These are phyloP conservation scores for Tenthredo livida DNA, from an alignment of 2,888 invertebrate species.

Conservation along the genomic window DNA sequence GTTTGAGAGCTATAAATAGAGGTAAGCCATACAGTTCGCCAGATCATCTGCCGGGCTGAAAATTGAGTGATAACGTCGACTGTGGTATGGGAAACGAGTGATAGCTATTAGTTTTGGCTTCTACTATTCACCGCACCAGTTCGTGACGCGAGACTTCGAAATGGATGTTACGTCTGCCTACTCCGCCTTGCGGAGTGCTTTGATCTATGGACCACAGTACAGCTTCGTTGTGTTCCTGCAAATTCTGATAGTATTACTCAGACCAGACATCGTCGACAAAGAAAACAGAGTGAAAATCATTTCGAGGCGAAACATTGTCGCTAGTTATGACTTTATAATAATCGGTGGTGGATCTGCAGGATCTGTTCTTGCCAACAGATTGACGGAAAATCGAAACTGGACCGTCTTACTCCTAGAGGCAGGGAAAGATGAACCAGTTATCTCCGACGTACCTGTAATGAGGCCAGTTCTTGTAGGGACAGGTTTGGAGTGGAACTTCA, in stretches of 20 bases:
- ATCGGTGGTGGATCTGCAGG: constrained; percentile 80
- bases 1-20: no score
- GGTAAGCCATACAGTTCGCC: no score
- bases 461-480: constrained; percentile 89
- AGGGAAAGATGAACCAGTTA: constrained; percentile 91
- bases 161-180: neutral
- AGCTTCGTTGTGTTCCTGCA: constrained; percentile 83
- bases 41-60: no score
- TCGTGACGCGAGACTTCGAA: neutral
- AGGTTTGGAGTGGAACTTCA: constrained; percentile 92
- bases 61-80: no score
- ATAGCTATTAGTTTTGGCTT: no score
- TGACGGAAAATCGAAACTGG: constrained; percentile 87
- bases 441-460: constrained; percentile 90
- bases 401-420: constrained; percentile 88
- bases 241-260: constrained; percentile 82
- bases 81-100: no score
- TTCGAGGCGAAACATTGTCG: constrained; percentile 69
- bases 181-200: neutral
- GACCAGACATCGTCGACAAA: constrained; percentile 87
- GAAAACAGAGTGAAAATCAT: constrained; percentile 82
- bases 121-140: no score
- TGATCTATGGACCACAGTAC: neutral
- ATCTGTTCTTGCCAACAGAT: constrained; percentile 88
- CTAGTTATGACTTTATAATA: constrained; percentile 56